These are phyloP conservation scores for Ectemnius lituratus DNA, from an alignment of 2,888 invertebrate genomes.

Conservation along the genomic window DNA sequence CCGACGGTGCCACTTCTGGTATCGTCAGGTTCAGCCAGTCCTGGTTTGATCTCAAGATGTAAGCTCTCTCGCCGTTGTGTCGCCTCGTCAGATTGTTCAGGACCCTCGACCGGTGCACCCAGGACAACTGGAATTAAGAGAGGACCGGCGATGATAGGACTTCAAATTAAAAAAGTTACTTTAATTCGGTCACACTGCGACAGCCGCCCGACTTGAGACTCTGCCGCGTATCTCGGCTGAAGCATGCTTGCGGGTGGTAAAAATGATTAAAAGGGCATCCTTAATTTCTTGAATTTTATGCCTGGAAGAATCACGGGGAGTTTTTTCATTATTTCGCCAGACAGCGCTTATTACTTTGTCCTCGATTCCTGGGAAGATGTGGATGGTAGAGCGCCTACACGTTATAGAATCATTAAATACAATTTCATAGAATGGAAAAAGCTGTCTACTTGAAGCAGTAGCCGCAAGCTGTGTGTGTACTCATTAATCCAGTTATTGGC, in stretches of 20 bases:
- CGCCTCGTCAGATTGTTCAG: constrained; percentile 66
- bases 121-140: constrained; percentile 82
- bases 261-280: constrained; percentile 13
- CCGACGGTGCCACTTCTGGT: constrained; percentile 81
- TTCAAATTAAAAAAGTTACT: constrained; percentile 11
- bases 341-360: constrained; percentile 15
- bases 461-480: too few relatives aligned
- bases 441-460: too few relatives aligned
- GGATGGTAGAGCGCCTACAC: too few relatives aligned
- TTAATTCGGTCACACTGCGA: not conserved
- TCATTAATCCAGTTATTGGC: too few relatives aligned
- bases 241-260: not conserved
- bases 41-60: constrained; percentile 60
- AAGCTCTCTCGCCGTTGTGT: constrained; percentile 78
- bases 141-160: not conserved
- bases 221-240: not conserved
- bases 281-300: constrained; percentile 24
- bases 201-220: not conserved
- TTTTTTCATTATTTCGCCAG: constrained; percentile 20
- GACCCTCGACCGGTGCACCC: constrained; percentile 69
- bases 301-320: constrained; percentile 1
- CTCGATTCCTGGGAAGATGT: constrained; percentile 7
- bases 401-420: too few relatives aligned
- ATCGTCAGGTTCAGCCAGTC: constrained; percentile 83
- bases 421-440: too few relatives aligned